Conservation (phyloP, 2,113 vertebrate species). For the Myrmecobius fasciatus region DNA sequence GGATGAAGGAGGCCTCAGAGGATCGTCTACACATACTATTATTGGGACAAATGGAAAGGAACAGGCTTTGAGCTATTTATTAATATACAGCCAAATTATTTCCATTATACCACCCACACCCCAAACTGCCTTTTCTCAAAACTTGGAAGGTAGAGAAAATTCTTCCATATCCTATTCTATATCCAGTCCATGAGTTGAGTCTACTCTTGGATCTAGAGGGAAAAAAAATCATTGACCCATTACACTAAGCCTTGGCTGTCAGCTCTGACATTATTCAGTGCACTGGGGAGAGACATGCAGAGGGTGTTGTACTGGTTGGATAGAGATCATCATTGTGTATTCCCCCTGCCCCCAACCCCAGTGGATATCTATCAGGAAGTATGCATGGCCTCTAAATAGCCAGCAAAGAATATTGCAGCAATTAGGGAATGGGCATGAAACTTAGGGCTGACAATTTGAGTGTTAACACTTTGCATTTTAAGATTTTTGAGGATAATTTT, state of each 20-base stretch:
- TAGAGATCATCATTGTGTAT: background rate
- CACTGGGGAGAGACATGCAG: background rate
- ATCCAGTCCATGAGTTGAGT: background rate
- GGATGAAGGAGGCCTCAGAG: background rate
- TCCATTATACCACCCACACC: background rate
- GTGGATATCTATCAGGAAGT: background rate
- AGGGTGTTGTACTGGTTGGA: background rate
- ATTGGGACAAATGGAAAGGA: background rate
- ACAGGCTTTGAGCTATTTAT: background rate
- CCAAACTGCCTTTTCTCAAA: background rate
- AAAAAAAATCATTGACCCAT: constrained; percentile 10
- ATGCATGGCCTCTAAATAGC: background rate
- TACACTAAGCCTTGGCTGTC: constrained; percentile 1
- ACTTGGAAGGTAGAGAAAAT: background rate
- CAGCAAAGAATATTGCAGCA: background rate
- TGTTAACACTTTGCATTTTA: constrained; percentile 11
- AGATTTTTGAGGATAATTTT: background rate
- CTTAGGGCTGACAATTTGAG: background rate
- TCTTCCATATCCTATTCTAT: background rate
- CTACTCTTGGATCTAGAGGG: background rate
- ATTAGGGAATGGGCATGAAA: background rate
- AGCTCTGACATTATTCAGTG: background rate
- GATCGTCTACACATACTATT: background rate
- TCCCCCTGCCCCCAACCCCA: background rate
- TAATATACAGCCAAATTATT: background rate